Evolutionary conservation across 2,113 vertebrate genomes (phyloP).

Genomic region (Pseudolaguvia tuberculata): DNA sequence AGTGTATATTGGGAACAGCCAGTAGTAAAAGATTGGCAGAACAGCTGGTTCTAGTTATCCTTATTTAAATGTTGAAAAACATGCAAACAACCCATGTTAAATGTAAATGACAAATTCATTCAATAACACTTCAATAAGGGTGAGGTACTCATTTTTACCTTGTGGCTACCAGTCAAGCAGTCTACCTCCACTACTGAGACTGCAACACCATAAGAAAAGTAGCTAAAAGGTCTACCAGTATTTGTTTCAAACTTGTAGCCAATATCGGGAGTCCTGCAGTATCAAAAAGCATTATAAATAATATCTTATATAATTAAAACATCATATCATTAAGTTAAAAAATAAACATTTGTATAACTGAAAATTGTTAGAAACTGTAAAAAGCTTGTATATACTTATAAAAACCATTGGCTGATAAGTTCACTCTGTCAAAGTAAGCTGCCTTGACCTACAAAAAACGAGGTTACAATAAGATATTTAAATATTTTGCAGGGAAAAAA

Average conservation of each 20-base stretch:
- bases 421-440: slow-evolving; percentile 79
- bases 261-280: slow-evolving; percentile 78
- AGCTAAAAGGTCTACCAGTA: slow-evolving; percentile 79
- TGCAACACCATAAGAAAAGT: slow-evolving; percentile 84
- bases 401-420: slow-evolving; percentile 86
- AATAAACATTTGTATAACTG: not conserved
- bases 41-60: not conserved
- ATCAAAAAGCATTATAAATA: not conserved
- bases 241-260: slow-evolving; percentile 81
- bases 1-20: not conserved
- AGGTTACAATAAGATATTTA: not conserved
- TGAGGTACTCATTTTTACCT: slow-evolving; percentile 68
- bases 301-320: too few species aligned
- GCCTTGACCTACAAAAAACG: slow-evolving; percentile 72
- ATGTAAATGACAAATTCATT: not conserved
- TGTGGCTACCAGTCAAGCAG: slow-evolving; percentile 89
- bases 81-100: not conserved
- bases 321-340: too few species aligned
- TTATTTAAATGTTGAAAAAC: not conserved
- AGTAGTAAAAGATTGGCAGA: not conserved
- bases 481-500: not conserved
- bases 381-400: slow-evolving; percentile 76
- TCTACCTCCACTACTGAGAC: slow-evolving; percentile 94
- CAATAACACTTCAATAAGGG: not conserved
- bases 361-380: not conserved